These are phyloP conservation scores for Solenodon paradoxus DNA, from an alignment of 2,113 vertebrate species.

Conservation along the genomic window DNA sequence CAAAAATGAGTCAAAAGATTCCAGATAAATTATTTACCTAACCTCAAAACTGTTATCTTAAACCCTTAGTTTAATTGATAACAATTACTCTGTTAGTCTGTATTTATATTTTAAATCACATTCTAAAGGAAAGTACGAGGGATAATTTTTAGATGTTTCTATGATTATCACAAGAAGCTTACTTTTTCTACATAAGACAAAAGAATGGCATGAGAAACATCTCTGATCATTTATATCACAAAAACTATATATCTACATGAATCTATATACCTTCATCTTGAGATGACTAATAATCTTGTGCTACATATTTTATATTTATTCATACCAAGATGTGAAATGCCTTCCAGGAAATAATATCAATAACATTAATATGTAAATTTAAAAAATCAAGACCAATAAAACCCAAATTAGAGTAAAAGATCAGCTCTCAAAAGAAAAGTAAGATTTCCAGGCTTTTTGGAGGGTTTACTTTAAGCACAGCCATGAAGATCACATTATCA, in stretches of 20 bases:
- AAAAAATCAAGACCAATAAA: constrained; percentile 21
- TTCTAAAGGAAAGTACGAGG: background rate
- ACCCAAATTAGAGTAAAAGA: background rate
- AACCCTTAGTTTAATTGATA: background rate
- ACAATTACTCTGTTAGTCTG: background rate
- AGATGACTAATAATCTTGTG: background rate
- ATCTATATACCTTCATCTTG: background rate
- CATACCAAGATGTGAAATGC: background rate
- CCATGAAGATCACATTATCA: no score
- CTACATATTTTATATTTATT: background rate
- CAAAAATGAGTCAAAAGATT: background rate
- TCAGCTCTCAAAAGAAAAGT: background rate
- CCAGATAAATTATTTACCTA: background rate
- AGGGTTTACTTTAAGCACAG: background rate
- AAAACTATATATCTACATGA: no score
- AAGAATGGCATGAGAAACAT: background rate
- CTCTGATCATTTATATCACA: background rate
- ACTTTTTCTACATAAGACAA: background rate
- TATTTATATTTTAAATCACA: constrained; percentile 27
- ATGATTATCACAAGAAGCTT: background rate
- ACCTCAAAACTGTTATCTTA: background rate
- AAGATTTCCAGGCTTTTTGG: background rate
- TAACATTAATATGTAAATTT: background rate
- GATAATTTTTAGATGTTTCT: background rate
- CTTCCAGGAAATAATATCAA: constrained; percentile 2